Base-by-base conservation (phyloP, 2,797 vertebrate species). In the Diplodus sargus region DNA sequence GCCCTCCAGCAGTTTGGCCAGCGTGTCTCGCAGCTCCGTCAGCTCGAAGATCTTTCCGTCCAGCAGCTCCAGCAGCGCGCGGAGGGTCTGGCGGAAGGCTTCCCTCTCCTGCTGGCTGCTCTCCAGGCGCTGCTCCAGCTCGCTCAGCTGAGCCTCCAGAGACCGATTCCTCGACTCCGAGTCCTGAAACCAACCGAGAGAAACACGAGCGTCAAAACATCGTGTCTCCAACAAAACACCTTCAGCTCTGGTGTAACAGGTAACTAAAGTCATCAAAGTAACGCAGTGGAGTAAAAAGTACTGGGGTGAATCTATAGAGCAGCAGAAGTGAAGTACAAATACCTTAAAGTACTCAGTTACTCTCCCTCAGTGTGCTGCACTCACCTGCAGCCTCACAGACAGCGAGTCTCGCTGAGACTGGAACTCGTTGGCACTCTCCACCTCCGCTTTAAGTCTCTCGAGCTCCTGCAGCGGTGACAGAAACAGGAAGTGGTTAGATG, bases 21-120 rank as follows among this genome's bases (percentile, higher is more conserved):
- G 94, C 77, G 95, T 96, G 96, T 99, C 98, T 75, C 97, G 94
- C 84, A 99, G 96, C 93, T 98, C 97, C 48, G 96, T 97, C 92
- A 99, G 95, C 96, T 99, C 97, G 82, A 97, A 97, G 95, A 99
- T 97, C 95, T 99, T 99, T 63, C 95, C 91, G 90, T 99, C 97
- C 91, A 99, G 96, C 92, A 98, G 97, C 95, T 98, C 95, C 91
- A 99, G 97, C 94, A 99, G 96, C 43, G 97, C 97, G 93, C 97
- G 96, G 92, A 99, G 96, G 89, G 96, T 98, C 93, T 94, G 96
- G 81, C 94, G 95, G 90, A 98, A 98, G 88, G 94, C 94, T 79
- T 98, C 97, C 78, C 96, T 94, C 91, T 99, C 97, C 77, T 90
- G 95, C 92, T 97, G 97, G 92, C 93, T 96, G 95, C 95, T 96